A percentile compares a stretch with the other conserved stretches of the same genome.
Conservation (phyloP, 2,113 vertebrate genomes). For the Gobiocypris rarus region DNA sequence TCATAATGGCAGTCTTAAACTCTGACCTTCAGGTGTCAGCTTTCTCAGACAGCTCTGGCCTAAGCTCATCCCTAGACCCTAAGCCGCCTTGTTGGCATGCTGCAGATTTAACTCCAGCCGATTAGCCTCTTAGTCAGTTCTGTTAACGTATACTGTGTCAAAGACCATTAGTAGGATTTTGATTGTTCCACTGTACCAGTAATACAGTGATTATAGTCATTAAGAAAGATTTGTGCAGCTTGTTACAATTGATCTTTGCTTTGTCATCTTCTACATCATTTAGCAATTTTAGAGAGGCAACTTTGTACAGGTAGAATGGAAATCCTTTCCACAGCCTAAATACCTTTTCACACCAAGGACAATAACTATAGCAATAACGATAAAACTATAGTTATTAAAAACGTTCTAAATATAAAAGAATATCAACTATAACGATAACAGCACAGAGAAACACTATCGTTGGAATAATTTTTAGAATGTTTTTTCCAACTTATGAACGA, state of each 20-base stretch:
- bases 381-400: too few relatives aligned
- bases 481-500: too few relatives aligned
- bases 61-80: conserved; percentile 25
- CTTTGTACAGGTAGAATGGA: not conserved
- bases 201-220: conserved; percentile 27
- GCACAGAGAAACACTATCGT: too few relatives aligned
- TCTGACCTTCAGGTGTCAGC: conserved; percentile 36
- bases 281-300: not conserved
- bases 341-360: too few relatives aligned
- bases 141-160: conserved; percentile 38
- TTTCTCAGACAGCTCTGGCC: conserved; percentile 18
- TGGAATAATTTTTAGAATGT: too few relatives aligned
- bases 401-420: too few relatives aligned
- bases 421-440: too few relatives aligned
- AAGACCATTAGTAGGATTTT: conserved; percentile 34
- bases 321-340: not conserved
- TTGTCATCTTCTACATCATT: not conserved
- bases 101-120: conserved; percentile 40
- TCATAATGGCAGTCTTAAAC: not conserved
- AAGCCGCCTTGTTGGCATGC: conserved; percentile 32
- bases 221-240: conserved; percentile 1
- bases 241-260: conserved; percentile 3
- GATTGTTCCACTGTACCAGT: conserved; percentile 23
- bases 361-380: too few relatives aligned
- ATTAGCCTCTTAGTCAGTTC: conserved; percentile 44